Conservation (phyloP, 2,888 invertebrate genomes). For the Portevinia maculata region DNA sequence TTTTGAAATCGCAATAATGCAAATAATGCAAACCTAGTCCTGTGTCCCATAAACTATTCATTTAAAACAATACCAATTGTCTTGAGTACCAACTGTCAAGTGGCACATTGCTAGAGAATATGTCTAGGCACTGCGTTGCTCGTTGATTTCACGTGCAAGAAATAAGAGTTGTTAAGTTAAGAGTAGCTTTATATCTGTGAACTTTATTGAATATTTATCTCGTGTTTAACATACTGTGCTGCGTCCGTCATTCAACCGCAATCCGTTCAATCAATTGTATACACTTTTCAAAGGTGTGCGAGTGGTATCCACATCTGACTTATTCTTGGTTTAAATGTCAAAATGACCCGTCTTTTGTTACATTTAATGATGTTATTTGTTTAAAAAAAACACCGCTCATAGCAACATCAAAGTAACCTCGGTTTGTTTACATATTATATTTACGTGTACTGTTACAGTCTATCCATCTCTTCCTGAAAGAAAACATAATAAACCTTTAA, state of each 20-base stretch:
- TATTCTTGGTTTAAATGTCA: neutral
- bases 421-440: conserved; percentile 45
- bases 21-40: no score
- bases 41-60: no score
- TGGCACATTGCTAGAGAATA: no score
- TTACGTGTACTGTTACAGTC: conserved; percentile 23
- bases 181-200: no score
- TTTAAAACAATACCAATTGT: no score
- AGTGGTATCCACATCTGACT: neutral
- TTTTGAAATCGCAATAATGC: no score
- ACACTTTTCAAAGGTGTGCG: neutral
- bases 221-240: neutral
- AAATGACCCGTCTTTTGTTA: conserved; percentile 6
- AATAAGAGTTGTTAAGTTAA: no score
- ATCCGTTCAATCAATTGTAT: neutral
- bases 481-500: conserved; percentile 72
- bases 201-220: neutral
- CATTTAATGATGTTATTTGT: conserved; percentile 9
- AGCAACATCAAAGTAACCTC: conserved; percentile 64
- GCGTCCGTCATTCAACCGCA: neutral
- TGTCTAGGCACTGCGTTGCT: no score
- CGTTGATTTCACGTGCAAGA: no score
- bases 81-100: no score
- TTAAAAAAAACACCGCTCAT: conserved; percentile 20
- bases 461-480: conserved; percentile 40